A percentile compares a stretch with the other conserved stretches of the same genome.
Evolutionary conservation across 1,140 invertebrate species (phyloP).

Genomic region (Pentalonia nigronervosa): DNA sequence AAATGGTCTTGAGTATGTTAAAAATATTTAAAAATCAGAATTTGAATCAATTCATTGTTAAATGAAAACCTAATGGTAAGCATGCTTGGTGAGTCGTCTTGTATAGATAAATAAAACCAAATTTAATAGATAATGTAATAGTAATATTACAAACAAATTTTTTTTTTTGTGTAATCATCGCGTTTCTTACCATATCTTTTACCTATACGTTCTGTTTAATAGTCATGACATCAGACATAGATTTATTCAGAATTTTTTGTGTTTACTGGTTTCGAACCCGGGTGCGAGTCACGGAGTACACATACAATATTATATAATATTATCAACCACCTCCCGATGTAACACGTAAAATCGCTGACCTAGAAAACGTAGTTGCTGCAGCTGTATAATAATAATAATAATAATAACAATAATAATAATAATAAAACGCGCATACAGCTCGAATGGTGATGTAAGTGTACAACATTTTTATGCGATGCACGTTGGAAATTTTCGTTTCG

Average conservation of each 20-base stretch:
- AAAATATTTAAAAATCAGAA: too few relatives aligned
- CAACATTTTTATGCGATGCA: conserved; percentile 16
- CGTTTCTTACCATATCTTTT: not conserved
- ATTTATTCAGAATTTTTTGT: not conserved
- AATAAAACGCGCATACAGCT: not conserved
- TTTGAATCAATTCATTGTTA: too few relatives aligned
- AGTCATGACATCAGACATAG: not conserved
- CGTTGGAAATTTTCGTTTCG: conserved; percentile 7
- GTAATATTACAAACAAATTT: not conserved
- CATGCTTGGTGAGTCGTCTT: too few relatives aligned
- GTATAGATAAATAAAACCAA: too few relatives aligned
- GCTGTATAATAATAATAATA: not conserved
- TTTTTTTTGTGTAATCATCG: not conserved
- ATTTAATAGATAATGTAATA: too few relatives aligned
- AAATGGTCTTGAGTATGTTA: too few relatives aligned
- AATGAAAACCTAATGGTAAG: too few relatives aligned
- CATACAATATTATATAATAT: not conserved
- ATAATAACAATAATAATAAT: too few relatives aligned
- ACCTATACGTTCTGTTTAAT: not conserved
- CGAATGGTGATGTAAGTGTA: not conserved
- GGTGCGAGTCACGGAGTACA: not conserved
- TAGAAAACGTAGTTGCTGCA: not conserved
- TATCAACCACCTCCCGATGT: not conserved
- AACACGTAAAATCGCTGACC: not conserved
- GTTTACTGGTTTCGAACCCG: not conserved